phyloP scores from a whole-genome alignment of 2,888 invertebrate genomes.

The Pimpla rufipes region DNA sequence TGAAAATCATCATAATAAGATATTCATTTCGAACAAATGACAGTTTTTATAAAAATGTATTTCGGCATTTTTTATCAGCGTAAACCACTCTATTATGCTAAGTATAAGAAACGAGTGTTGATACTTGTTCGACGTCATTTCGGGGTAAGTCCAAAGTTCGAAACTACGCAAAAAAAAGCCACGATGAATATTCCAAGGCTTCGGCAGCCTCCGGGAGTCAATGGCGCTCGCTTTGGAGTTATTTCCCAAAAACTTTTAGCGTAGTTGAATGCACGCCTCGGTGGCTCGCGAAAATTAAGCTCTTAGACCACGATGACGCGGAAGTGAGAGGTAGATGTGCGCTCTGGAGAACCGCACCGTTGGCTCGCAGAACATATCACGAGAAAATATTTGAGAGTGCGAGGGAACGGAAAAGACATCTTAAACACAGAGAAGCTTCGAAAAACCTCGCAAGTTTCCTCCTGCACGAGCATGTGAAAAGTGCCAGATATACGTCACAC shows the following conservation, averaged over 20 bases:
- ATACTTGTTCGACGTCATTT: background rate
- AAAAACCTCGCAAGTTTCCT: slow-evolving; percentile 28
- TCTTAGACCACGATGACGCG: slow-evolving; percentile 3
- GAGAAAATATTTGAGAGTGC: background rate
- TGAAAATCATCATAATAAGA: background rate
- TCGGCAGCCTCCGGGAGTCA: slow-evolving; percentile 13
- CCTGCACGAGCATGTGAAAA: background rate
- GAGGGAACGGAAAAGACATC: background rate
- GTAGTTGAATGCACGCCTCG: slow-evolving; percentile 11
- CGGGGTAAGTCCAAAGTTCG: background rate
- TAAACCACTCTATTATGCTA: background rate
- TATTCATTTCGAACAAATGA: background rate
- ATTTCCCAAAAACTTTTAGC: slow-evolving; percentile 14
- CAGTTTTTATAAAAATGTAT: background rate
- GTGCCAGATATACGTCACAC: background rate
- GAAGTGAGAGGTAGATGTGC: background rate
- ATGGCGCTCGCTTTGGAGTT: background rate
- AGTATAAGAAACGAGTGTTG: background rate
- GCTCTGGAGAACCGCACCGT: background rate
- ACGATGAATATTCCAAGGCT: slow-evolving; percentile 16
- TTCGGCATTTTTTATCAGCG: background rate
- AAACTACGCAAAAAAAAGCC: background rate
- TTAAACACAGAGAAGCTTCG: slow-evolving; percentile 4
- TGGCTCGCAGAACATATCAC: background rate
- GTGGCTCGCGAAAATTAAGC: slow-evolving; percentile 23